Evolutionary conservation across 2,888 invertebrate species (phyloP), one percentile per base, ranked within the genome.

Genomic region (Brachypterus glaber): DNA sequence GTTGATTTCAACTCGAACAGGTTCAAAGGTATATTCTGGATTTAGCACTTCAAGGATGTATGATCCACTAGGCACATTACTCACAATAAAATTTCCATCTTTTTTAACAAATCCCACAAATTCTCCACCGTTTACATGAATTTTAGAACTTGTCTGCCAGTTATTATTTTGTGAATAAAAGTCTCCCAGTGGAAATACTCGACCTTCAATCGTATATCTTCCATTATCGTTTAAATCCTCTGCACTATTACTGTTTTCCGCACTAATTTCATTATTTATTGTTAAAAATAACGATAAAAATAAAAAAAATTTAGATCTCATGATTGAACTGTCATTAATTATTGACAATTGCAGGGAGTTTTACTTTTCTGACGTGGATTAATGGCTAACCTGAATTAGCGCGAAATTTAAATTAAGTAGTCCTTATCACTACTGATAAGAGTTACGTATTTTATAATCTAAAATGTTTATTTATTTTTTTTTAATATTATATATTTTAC

Each of bases 1-100:
- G 62, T 91, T 97, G 43, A 98, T 95, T 69, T 98, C 98, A 1
- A 98, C 93, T 44, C 98, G 73, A 4, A 89, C 81, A 13, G 93
- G 87, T 62, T 98, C 97, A 62, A 93, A 98, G 47, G 84, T 76
- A 58, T 81, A 91, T 58, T 92, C 85, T 0, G 95, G 87, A 66
- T 95, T 82, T 25, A 88, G 69, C 5, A 93, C 79, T 70, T 98
- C 97, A 1, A 98, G 74, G 3, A 97, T 79, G 62, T 95, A 96
- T 0, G 96, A 96, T 4, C 95, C 95, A 0, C 86, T 80, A 0
- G 89, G 85, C 1, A 96, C 73, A 55, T 90, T 89, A 55, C 85
- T 82, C 27, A 97, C 78, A 2, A 79, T 69, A 63, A 98, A 98
- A 4, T 83, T 76, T 9, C 96, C 96, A 67, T 97, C 96, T 51